Evolutionary conservation across 2,888 invertebrate species (phyloP).

Genomic region (Conops quadrifasciatus): DNA sequence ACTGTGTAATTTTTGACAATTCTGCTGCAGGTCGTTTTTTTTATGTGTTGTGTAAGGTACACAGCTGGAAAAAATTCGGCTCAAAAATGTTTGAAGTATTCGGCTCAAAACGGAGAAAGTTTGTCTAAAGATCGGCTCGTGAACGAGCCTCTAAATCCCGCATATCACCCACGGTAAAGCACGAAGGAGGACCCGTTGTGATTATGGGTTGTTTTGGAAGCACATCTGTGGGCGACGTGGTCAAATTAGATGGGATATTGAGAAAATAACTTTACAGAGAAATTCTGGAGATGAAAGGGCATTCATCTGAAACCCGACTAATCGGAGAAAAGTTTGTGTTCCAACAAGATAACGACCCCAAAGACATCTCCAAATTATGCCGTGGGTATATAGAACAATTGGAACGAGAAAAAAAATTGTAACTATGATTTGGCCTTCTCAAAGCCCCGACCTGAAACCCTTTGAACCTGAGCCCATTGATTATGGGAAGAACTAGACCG

Average conservation of each 20-base stretch:
- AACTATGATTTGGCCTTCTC: neutral
- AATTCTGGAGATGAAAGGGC: conserved; percentile 8
- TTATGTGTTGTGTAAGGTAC: no score
- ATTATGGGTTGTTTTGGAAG: no score
- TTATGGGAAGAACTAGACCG: no score
- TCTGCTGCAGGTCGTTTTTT: no score
- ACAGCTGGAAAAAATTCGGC: no score
- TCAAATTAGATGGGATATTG: conserved; percentile 54
- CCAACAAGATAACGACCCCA: neutral
- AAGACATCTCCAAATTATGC: neutral
- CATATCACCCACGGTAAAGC: no score
- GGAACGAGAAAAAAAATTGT: neutral
- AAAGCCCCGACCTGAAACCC: conserved; percentile 7
- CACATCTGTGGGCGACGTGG: conserved; percentile 54
- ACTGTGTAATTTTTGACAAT: no score
- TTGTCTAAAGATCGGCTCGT: neutral
- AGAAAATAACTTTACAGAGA: no score
- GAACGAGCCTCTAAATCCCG: no score
- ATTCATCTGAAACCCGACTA: conserved; percentile 2
- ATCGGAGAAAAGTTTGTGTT: conserved; percentile 4
- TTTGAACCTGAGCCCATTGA: no score
- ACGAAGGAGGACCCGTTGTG: no score
- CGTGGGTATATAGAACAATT: neutral
- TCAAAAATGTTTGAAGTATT: conserved; percentile 10
- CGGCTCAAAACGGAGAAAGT: conserved; percentile 4